Base-by-base conservation (phyloP, 2,797 vertebrate genomes). In the Urophycis tenuis region DNA sequence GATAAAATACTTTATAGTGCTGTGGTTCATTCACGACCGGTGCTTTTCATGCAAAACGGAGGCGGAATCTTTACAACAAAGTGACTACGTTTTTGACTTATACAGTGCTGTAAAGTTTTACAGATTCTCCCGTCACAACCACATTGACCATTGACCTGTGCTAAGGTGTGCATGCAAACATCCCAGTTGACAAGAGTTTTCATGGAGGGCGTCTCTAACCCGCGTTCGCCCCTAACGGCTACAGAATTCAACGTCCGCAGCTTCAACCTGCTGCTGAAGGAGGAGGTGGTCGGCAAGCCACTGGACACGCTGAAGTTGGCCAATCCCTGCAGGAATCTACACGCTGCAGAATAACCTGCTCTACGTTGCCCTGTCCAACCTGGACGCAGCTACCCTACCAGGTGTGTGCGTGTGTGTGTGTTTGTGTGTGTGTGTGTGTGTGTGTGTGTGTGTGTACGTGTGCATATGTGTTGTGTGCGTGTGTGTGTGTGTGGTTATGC, bases 271-370 rank as follows among this genome's bases (percentile, higher is more conserved):
- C 90, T 95, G 75, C 87, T 99, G 72, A 94, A 92, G 75, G 96
- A 97, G 90, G 96, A 97, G 92, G 96, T 99, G 84, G 89, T 96
- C 76, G 94, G 94, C 81, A 97, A 97, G 77, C 95, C 95, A 2
- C 72, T 92, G 91, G 96, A 98, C 85, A 97, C 96, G 0, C 84
- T 99, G 81, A 98, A 99, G 85, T 91, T 99, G 90, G 95, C 96
- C 39, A 92, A 92, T 98, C 89, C 97, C 97, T 77, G 96, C 97
- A 75, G 96, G 95, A 76, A 98, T 98, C 92, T 99, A 99, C 88
- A 98, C 97, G 1, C 93, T 99, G 84, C 97, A 99, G 92, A 99
- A 99, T 92, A 99, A 99, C 86, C 93, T 99, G 85, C 95, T 99
- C 0, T 99, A 97, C 80, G 92, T 99, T 78, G 98, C 98, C 72